Base-by-base conservation (phyloP, 1,140 invertebrate species). In the Drosophila ercepeae region DNA sequence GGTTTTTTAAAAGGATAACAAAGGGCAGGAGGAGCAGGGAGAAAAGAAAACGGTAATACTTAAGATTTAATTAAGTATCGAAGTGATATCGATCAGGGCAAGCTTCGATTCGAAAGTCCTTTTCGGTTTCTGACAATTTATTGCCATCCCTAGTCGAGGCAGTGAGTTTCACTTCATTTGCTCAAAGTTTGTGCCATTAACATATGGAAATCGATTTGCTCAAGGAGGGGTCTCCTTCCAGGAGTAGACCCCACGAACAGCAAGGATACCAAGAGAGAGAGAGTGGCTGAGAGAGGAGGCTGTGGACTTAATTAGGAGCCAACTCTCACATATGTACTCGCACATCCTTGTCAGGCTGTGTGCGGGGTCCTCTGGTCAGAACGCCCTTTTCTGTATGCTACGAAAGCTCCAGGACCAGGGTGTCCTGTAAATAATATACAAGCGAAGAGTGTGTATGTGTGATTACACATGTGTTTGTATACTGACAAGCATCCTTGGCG, bases 151-250 rank as follows among this genome's bases (percentile, higher is more conserved):
- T 11, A 42, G 67, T 59, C 61, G 42, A 69, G 58, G 68, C 55
- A 75, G 44, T 53, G 48, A 86, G 69, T 65, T 81, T 79, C 67
- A 76, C 54, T 84, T 86, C 52, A 84, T 86, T 81, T 81, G 63
- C 78, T 68, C 58, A 61, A 67, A 64, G 61, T 58, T 65, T 58
- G 39, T 53, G 36, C 74, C 78, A 83, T 83, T 84, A 83, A 78
- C 78, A 78, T 84, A 83, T 84, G 78, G 64, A 65, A 83, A 83
- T 83, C 78, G 79, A 83, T 83, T 84, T 75, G 68, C 68, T 39
- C 4, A 23, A 45, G 16, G 42, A 8, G 16, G 41, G n/a, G n/a
- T n/a, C n/a, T n/a, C n/a, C n/a, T n/a, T n/a, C n/a, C n/a, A 39
- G 41, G 45, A 44, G 21, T 19, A 51, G 19, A n/a, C n/a, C n/a